Base-by-base conservation (phyloP, 1,140 invertebrate species). In the Ceratosolen fusciceps region DNA sequence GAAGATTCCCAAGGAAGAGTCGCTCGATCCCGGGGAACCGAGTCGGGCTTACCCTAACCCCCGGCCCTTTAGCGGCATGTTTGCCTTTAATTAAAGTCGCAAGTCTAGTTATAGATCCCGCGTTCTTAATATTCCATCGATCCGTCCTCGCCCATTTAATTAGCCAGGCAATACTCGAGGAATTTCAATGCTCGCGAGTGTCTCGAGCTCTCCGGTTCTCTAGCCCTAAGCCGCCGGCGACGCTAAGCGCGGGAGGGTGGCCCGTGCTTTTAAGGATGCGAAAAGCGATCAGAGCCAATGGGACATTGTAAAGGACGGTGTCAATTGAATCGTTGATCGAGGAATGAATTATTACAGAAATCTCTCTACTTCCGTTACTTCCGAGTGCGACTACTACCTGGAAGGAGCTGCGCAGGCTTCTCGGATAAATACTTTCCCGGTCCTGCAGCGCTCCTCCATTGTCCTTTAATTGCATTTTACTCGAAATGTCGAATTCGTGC, bases 71-170 rank as follows among this genome's bases (percentile, higher is more conserved):
- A 56, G 43, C 82, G 82, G 83, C 83, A 86, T 88, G 88, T 89
- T 89, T 89, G 87, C 86, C 87, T 89, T 89, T 89, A 89, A 89
- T 89, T 89, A 89, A 88, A 88, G 85, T 87, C 84, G 80, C 43
- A 39, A 34, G 58, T 82, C 82, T 47, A 34, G 54, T 65, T 65
- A 58, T 65, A 54, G 72, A 81, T 76, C 83, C 82, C 83, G 84
- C 85, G 85, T 87, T 86, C 86, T 89, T 89, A 89, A 90, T 89
- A 88, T 87, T 88, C 87, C 88, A 90, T 90, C 88, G 88, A 87
- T 83, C 82, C 58, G 31, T 60, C 71, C 29, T 24, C 79, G 73
- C 82, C 83, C 83, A 86, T 89, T 88, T 88, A 88, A 89, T 88
- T 87, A 87, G 79, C 58, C 34, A 78, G 76, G 37, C 62, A 68